Evolutionary conservation across 2,797 vertebrate species (phyloP), one percentile per base, ranked within the genome.

Genomic region (Dicrostonyx torquatus): DNA sequence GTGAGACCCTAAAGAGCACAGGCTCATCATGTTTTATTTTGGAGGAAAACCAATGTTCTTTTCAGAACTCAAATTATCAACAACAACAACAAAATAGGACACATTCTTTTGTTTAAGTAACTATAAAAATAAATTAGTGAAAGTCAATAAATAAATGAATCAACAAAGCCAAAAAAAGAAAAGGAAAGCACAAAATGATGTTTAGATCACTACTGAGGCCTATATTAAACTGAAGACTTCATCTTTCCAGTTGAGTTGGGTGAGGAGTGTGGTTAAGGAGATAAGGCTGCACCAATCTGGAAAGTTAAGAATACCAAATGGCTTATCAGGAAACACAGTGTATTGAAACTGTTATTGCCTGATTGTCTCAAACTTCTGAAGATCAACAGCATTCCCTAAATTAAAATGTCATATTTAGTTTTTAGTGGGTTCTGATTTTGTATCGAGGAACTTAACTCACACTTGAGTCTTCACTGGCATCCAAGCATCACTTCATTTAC

Each of bases 181-280:
- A 97, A 96, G 80, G 96, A 98, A 96, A 98, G 98, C 97, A 98
- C 97, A 98, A 98, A 96, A 97, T 95, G 53, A 26, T 95, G 91
- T 86, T 95, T 78, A 94, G 96, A 96, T 98, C 96, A 96, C 89
- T 96, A 95, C 96, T 95, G 96, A 97, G 96, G 92, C 95, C 96
- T 98, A 1, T 95, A 31, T 96, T 93, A 97, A 95, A 97, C 88
- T 79, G 88, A 72, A 70, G 34, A 68, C 68, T 91, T 97, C 77
- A 96, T 97, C 97, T 96, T 94, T 96, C 93, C 96, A 66, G 50
- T 96, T 97, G 95, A 94, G 87, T 34, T 95, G 31, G 9, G 83
- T 92, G 62, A 96, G 90, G 0, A 95, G 89, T 93, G 95, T 95
- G 96, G 40, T 92, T 97, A 92, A 97, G 95, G 5, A 93, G 94